Evolutionary conservation across 2,113 vertebrate genomes (phyloP).

Genomic region (Notechis scutatus): DNA sequence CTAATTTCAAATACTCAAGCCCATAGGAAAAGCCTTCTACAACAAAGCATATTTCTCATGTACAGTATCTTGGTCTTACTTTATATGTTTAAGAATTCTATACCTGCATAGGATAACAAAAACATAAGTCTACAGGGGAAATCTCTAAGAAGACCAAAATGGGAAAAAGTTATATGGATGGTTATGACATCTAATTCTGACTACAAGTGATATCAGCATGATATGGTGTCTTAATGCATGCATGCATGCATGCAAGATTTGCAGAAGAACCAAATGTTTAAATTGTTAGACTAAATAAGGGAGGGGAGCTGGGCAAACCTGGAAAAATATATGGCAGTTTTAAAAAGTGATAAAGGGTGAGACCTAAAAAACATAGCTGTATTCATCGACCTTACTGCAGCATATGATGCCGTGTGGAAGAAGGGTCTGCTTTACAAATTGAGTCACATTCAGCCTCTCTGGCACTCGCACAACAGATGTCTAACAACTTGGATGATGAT

Average conservation of each 20-base stretch:
- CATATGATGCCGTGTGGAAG: too few relatives aligned
- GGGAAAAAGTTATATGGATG: background rate
- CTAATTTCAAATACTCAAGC: background rate
- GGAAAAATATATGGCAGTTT: background rate
- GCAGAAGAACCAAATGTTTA: background rate
- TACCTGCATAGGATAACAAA: background rate
- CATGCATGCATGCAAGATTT: background rate
- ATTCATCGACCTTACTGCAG: too few relatives aligned
- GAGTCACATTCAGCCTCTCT: too few relatives aligned
- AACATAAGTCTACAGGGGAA: background rate
- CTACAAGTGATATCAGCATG: background rate
- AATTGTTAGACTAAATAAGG: background rate
- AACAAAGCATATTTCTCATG: background rate
- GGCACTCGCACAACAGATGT: too few relatives aligned
- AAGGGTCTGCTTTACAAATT: too few relatives aligned
- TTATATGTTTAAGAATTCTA: background rate
- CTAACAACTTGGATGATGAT: too few relatives aligned
- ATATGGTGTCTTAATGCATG: background rate
- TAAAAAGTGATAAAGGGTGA: background rate
- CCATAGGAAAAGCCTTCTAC: background rate
- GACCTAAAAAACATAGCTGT: too few relatives aligned
- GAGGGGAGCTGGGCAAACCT: background rate
- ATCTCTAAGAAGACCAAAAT: background rate
- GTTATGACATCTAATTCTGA: too few relatives aligned
- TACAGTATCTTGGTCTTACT: background rate